phyloP scores from a whole-genome alignment of 2,888 invertebrate species.

The Ernsta delagoae region DNA sequence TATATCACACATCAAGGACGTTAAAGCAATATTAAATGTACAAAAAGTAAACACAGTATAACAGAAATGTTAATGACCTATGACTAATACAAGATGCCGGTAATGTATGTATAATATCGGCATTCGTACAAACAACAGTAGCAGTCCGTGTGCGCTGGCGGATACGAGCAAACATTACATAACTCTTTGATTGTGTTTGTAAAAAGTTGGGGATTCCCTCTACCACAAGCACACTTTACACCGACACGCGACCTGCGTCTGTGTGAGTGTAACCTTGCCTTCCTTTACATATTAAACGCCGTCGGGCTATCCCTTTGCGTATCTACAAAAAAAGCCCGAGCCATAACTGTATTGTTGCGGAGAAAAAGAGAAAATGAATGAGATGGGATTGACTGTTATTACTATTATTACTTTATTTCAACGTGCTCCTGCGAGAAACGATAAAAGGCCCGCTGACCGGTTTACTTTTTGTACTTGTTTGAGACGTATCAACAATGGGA shows the following conservation, averaged over 20 bases:
- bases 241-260: slow-evolving; percentile 54
- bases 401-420: slow-evolving; percentile 80
- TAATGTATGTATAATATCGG: slow-evolving; percentile 79
- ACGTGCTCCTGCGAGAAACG: slow-evolving; percentile 74
- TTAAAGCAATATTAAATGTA: slow-evolving; percentile 60
- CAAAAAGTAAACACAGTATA: slow-evolving; percentile 70
- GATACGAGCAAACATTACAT: slow-evolving; percentile 83
- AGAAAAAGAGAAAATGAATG: slow-evolving; percentile 80
- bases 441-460: slow-evolving; percentile 80
- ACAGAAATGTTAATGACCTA: slow-evolving; percentile 79
- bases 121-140: slow-evolving; percentile 79
- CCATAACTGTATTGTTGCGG: slow-evolving; percentile 78
- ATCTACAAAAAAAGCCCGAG: slow-evolving; percentile 77
- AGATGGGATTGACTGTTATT: slow-evolving; percentile 78
- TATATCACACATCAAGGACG: slow-evolving; percentile 56
- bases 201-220: slow-evolving; percentile 85
- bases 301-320: slow-evolving; percentile 83
- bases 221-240: slow-evolving; percentile 79
- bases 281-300: slow-evolving; percentile 84
- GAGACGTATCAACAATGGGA: slow-evolving; percentile 77
- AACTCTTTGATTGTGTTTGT: slow-evolving; percentile 85
- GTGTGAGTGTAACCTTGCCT: slow-evolving; percentile 84
- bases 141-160: slow-evolving; percentile 71
- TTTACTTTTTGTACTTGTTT: slow-evolving; percentile 78
- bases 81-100: slow-evolving; percentile 76